Conservation (phyloP, 1,140 invertebrate genomes). For the Homalodisca vitripennis region DNA sequence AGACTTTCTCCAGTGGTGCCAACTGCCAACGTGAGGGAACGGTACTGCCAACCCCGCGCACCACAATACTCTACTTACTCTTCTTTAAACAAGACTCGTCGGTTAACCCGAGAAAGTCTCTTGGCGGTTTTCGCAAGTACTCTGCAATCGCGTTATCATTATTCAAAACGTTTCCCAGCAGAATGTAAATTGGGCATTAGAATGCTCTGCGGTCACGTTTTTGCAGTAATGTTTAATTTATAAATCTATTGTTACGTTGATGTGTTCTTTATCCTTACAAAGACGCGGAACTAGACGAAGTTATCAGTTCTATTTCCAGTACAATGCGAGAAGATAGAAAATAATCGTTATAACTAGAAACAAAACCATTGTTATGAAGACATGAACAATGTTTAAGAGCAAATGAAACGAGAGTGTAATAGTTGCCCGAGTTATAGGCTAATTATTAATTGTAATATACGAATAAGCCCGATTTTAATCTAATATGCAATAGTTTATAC, state of each 20-base stretch:
- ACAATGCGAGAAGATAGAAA: background rate
- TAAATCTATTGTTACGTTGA: constrained; percentile 8
- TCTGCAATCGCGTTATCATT: background rate
- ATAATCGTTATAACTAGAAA: no score
- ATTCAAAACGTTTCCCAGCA: constrained; percentile 4
- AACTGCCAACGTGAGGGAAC: background rate
- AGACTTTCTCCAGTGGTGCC: constrained; percentile 6
- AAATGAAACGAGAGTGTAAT: no score
- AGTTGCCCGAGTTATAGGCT: no score
- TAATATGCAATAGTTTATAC: no score
- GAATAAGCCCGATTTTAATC: no score
- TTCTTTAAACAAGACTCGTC: background rate
- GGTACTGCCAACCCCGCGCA: background rate
- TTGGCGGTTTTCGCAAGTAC: constrained; percentile 8
- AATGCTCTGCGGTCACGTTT: constrained; percentile 2
- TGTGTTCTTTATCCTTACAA: background rate
- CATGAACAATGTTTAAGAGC: no score
- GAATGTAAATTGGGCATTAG: constrained; percentile 4
- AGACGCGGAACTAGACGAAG: no score
- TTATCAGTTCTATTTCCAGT: background rate
- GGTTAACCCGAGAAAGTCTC: background rate
- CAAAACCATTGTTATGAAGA: no score
- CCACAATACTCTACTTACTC: background rate
- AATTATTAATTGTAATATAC: no score
- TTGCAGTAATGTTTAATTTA: constrained; percentile 7